Evolutionary conservation across 37 sponge, comb jelly and placozoan species (phyloP).

Genomic region (Lycopodina hypogea): DNA sequence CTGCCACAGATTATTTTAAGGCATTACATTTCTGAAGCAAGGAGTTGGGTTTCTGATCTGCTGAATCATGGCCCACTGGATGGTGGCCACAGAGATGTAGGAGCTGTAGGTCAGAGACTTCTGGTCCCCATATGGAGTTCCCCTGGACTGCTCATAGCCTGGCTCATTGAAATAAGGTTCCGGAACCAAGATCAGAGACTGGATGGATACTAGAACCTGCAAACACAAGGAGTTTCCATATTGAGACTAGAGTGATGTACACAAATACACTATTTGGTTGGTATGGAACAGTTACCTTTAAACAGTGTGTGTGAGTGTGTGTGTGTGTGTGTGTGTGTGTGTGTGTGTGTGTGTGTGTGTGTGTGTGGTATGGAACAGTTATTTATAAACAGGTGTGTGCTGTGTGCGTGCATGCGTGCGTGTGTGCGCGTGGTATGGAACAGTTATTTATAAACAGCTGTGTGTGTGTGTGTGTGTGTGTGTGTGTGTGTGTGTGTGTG

Average conservation of each 20-base stretch:
- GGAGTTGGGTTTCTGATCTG: slow-evolving; percentile 81
- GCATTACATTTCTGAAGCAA: slow-evolving; percentile 77
- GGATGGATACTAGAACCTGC: slow-evolving; percentile 92
- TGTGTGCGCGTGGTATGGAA: too few relatives aligned
- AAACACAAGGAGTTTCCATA: not conserved
- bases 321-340: too few relatives aligned
- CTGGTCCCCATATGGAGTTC: slow-evolving; percentile 73
- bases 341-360: too few relatives aligned
- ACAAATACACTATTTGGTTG: not conserved
- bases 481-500: too few relatives aligned
- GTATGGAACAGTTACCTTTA: not conserved
- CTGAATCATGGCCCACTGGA: slow-evolving; percentile 89
- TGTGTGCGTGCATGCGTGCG: too few relatives aligned
- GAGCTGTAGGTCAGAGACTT: slow-evolving; percentile 83
- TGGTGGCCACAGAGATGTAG: slow-evolving; percentile 60
- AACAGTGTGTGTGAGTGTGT: too few relatives aligned
- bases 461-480: too few relatives aligned
- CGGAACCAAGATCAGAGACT: slow-evolving; percentile 90
- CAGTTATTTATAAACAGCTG: too few relatives aligned
- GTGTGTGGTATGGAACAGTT: too few relatives aligned
- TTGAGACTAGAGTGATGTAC: not conserved
- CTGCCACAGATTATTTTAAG: too few relatives aligned
- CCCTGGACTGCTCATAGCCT: slow-evolving; percentile 87
- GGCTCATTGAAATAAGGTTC: slow-evolving; percentile 98
- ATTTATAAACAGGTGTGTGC: too few relatives aligned